Percentiles rank a stretch among this genome's conserved stretches.
phyloP scores from a whole-genome alignment of 1,140 invertebrate species.

The Drosophila nigromelanica region DNA sequence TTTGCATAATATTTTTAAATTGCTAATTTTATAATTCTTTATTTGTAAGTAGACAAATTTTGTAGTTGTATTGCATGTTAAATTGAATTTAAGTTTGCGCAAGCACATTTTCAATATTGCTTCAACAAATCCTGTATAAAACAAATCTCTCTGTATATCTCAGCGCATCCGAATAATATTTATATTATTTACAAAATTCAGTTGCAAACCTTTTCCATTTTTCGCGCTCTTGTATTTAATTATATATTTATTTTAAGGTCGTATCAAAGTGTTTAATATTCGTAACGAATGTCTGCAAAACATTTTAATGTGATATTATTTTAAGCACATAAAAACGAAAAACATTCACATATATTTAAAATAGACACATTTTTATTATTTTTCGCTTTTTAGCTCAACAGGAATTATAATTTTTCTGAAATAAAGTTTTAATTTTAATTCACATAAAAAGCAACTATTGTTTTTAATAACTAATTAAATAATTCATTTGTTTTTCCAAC shows the following conservation, averaged over 20 bases:
- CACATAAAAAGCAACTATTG: slow-evolving; percentile 1
- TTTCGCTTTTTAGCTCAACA: slow-evolving; percentile 41
- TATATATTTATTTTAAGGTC: slow-evolving; percentile 38
- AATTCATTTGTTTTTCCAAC: slow-evolving; percentile 23
- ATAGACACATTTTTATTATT: slow-evolving; percentile 17
- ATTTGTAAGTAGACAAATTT: slow-evolving; percentile 42
- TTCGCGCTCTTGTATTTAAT: slow-evolving; percentile 36
- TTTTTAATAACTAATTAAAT: slow-evolving; percentile 2
- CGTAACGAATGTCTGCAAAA: slow-evolving; percentile 36
- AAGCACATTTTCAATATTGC: neutral
- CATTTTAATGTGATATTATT: slow-evolving; percentile 81
- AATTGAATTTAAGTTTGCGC: slow-evolving; percentile 31
- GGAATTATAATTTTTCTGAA: slow-evolving; percentile 48
- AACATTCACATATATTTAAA: slow-evolving; percentile 29
- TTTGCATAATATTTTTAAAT: slow-evolving; percentile 34
- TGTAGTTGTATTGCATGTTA: slow-evolving; percentile 29
- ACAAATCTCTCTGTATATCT: slow-evolving; percentile 42
- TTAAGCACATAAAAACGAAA: slow-evolving; percentile 63
- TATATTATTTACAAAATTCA: slow-evolving; percentile 13
- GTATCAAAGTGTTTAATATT: slow-evolving; percentile 53
- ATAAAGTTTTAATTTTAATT: slow-evolving; percentile 51
- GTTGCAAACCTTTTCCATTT: slow-evolving; percentile 30
- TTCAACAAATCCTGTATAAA: slow-evolving; percentile 11
- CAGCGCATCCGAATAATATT: slow-evolving; percentile 33
- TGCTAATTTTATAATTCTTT: slow-evolving; percentile 16